A percentile compares a stretch with the other conserved stretches of the same genome.
phyloP scores from a whole-genome alignment of 1,140 invertebrate genomes.

The Drosophila albomicans region DNA sequence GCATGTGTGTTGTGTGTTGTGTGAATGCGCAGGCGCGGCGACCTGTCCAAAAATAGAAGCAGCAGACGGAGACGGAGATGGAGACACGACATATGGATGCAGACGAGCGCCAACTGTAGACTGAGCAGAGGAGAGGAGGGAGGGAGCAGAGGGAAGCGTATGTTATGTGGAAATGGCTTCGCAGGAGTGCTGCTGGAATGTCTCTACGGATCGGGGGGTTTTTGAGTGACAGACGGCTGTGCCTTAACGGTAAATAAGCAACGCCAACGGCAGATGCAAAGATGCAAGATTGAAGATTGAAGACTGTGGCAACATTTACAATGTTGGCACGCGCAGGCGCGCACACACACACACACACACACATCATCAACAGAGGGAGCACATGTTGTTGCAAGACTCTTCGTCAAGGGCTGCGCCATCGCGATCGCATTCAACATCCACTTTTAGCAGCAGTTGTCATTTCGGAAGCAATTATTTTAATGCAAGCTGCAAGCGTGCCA shows the following conservation, averaged over 20 bases:
- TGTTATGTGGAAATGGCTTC: constrained; percentile 61
- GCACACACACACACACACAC: constrained; percentile 57
- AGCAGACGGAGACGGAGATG: constrained; percentile 25
- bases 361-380: constrained; percentile 23
- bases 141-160: neutral
- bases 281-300: constrained; percentile 8
- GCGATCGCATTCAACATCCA: constrained; percentile 40
- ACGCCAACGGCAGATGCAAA: constrained; percentile 52
- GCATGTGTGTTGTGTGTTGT: constrained; percentile 11
- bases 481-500: constrained; percentile 61
- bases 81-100: constrained; percentile 64
- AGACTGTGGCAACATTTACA: constrained; percentile 58
- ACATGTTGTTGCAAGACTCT: constrained; percentile 59
- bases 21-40: constrained; percentile 64
- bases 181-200: constrained; percentile 79
- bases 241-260: constrained; percentile 79
- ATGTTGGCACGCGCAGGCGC: constrained; percentile 81
- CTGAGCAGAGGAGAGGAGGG: neutral
- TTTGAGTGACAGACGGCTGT: constrained; percentile 72
- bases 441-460: constrained; percentile 78
- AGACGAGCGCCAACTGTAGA: constrained; percentile 53
- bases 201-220: constrained; percentile 15
- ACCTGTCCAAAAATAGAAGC: constrained; percentile 42
- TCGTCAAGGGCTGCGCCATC: constrained; percentile 29
- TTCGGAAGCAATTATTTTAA: constrained; percentile 84